Base-by-base conservation (phyloP, 2,797 vertebrate species). In the Danio kyathit region DNA sequence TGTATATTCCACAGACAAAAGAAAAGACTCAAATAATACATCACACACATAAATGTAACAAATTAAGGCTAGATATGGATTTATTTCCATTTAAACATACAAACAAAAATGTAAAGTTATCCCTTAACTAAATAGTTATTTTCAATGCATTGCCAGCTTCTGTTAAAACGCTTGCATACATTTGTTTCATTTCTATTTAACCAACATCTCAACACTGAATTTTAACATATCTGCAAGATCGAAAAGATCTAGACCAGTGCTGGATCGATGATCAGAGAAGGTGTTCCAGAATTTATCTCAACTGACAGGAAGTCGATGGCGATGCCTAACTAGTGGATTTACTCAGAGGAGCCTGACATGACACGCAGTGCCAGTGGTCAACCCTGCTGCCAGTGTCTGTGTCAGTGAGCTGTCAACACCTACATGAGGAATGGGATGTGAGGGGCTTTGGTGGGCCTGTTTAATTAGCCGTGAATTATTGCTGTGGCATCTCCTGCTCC, bases 291-390 rank as follows among this genome's bases (percentile, higher is more conserved):
- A 79, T 88, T 84, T 85, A 76, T 81, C 82, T 66, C 74, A 44
- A 52, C 57, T 73, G 78, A 83, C 71, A 51, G 40, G 19, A 87
- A 76, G 83, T 89, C 83, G 65, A 78, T 87, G 51, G 63, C 78
- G 72, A 52, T 87, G 78, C 87, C 89, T 88, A 77, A 82, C 80
- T 81, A 77, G 70, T 85, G 82, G 69, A 83, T 83, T 85, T 82
- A 83, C 52, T 60, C 70, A 87, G 82, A 61, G 80, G 80, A 76
- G 49, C 70, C 74, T 83, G 63, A 84, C 83, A 61, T 67, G 74
- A 74, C 73, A 80, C 69, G 65, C 77, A 75, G 60, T 43, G 52
- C 29, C 43, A 44, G 0, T 1, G 13, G 49, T 29, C 70, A 13
- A 29, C 60, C 48, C 38, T 17, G n/a, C 63, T 52, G 56, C 52